These are phyloP conservation scores for Sisyra nigra DNA, from an alignment of 2,888 invertebrate species.

Conservation along the genomic window DNA sequence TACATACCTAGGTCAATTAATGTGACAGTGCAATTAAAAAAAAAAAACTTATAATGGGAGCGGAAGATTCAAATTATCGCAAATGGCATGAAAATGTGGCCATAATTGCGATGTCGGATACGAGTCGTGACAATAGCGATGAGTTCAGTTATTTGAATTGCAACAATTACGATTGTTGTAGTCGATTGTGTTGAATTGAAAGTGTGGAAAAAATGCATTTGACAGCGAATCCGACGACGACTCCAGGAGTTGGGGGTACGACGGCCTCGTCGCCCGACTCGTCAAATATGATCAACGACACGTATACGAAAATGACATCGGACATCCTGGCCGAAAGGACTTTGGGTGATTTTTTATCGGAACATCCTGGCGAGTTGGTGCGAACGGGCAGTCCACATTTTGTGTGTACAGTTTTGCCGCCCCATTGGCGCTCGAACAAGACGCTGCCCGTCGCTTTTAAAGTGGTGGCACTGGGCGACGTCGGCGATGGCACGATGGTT, in stretches of 20 bases:
- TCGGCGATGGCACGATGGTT: constrained; percentile 87
- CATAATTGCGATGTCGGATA: constrained; percentile 7
- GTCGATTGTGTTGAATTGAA: too few relatives aligned
- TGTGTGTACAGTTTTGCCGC: constrained; percentile 80
- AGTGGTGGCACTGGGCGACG: constrained; percentile 82
- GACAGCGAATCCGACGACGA: constrained; percentile 30
- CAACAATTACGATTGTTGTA: too few relatives aligned
- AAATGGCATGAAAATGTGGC: constrained; percentile 7
- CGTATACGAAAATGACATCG: constrained; percentile 63
- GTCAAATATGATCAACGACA: constrained; percentile 55
- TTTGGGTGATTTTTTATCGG: constrained; percentile 67
- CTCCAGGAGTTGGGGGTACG: constrained; percentile 27
- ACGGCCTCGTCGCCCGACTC: constrained; percentile 57
- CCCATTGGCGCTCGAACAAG: constrained; percentile 95
- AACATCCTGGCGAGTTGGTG: constrained; percentile 84
- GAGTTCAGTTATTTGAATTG: constrained; percentile 6
- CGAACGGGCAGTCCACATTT: constrained; percentile 92
- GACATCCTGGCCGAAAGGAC: constrained; percentile 72
- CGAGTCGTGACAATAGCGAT: constrained; percentile 15
- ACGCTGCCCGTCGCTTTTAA: constrained; percentile 92
- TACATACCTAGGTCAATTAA: too few relatives aligned
- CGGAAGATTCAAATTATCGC: constrained; percentile 4
- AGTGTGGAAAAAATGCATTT: constrained; percentile 24
- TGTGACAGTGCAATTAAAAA: too few relatives aligned
- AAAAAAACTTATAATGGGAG: not conserved